Base-by-base conservation (phyloP, 2,113 vertebrate species). In the Sciurus niger region DNA sequence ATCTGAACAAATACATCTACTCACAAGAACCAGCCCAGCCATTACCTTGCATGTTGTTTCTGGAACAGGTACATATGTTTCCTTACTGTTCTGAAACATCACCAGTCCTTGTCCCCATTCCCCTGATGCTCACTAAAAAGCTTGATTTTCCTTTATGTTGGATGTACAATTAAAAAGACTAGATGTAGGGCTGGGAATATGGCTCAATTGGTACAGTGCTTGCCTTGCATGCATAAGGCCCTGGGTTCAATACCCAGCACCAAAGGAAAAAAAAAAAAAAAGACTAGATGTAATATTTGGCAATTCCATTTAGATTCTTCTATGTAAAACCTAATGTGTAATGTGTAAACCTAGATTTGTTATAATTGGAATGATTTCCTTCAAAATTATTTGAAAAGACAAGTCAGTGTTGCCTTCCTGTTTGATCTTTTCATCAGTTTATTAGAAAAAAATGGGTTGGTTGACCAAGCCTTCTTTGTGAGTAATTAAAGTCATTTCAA, bases 401-500 rank as follows among this genome's bases (percentile, higher is more conserved):
- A 48, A 37, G 34, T 34, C 37, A 43, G 13, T 43, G 84, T 96
- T 68, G 77, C 28, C 37, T 88, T 93, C 7, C 4, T 83, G 14
- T 67, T 95, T 74, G 83, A 12, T 80, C 68, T 92, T 95, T 77
- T 74, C 20, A 90, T 90, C 32, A 17, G 11, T 58, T 94, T 85
- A 58, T 20, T 8, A 34, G 48, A 74, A 93, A 89, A 94, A 95
- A 73, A 40, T 94, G 51, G 20, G 84, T 87, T 96, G 86, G 84
- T 96, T 95, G 83, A 72, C 55, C 68, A 65, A 91, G 46, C 22
- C 17, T 60, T 89, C 40, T 78, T 79, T 92, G 70, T 77, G 60
- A 91, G 48, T 48, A 90, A 90, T 95, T 96, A 78, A 90, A 90
- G 46, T 70, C 87, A 93, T 78, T 97, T 96, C 70, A 93, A 9